These are phyloP conservation scores for Cercopithecus neglectus DNA, from an alignment of 2,797 vertebrate species.

Conservation along the genomic window DNA sequence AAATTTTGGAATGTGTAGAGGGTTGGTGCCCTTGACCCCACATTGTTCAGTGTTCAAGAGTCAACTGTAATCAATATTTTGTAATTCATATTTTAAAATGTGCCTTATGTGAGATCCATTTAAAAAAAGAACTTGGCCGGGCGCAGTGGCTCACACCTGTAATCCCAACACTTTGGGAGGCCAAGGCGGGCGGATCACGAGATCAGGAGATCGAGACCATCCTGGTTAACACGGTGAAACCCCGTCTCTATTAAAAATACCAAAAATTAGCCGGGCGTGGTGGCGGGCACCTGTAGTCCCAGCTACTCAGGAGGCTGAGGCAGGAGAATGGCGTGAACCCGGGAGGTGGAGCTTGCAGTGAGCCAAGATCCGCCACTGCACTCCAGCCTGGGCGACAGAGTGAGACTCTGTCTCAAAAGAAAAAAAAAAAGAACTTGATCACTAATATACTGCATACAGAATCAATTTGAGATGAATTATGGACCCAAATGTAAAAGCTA, in stretches of 20 bases:
- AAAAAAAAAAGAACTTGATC: not conserved
- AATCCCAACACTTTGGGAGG: too few relatives aligned
- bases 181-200: rapidly evolving
- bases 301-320: too few relatives aligned
- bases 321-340: too few relatives aligned
- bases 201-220: too few relatives aligned
- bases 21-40: not conserved
- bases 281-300: too few relatives aligned
- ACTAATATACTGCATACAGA: not conserved
- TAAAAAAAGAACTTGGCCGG: not conserved
- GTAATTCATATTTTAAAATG: not conserved
- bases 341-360: too few relatives aligned
- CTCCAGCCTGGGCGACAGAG: too few relatives aligned
- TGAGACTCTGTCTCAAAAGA: not conserved
- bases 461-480: not conserved
- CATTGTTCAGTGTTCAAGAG: not conserved
- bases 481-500: not conserved
- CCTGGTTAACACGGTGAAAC: too few relatives aligned
- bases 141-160: rapidly evolving
- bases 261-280: rapidly evolving
- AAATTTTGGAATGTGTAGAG: too few relatives aligned
- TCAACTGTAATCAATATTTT: not conserved
- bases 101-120: not conserved
- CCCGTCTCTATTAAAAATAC: too few relatives aligned
- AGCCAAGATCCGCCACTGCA: too few relatives aligned